Base-by-base conservation (phyloP, 2,888 invertebrate genomes). In the Vesta saturnalis region DNA sequence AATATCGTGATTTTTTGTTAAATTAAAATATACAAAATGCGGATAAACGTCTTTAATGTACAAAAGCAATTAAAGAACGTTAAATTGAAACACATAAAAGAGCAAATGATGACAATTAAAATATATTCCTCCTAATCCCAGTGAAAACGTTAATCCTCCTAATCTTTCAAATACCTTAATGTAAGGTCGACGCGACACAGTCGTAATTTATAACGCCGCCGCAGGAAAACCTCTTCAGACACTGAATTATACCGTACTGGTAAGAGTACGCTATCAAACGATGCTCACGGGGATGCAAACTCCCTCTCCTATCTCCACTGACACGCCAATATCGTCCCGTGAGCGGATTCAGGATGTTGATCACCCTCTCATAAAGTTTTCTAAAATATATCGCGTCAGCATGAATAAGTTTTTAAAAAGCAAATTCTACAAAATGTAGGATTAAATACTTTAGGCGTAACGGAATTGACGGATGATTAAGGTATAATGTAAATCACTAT, bases 161-260 rank as follows among this genome's bases (percentile, higher is more conserved):
- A 39, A 6, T 39, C 23, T 39, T 39, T 39, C 39, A n/a, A 39
- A 39, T n/a, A 39, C n/a, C 39, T 39, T n/a, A 39, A 39, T 39
- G 39, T 39, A 39, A 39, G 39, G 39, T 39, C 39, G 39, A n/a
- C 39, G 39, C 39, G 39, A 39, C 39, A n/a, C 39, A n/a, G n/a
- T 39, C 39, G 39, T 39, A 39, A 39, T n/a, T 39, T 39, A 39
- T 8, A 39, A 39, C 39, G 39, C 39, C 39, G 39, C 39, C 39
- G 39, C 39, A 39, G 39, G 39, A 39, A 39, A 39, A 39, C 39
- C 39, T 39, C 39, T 39, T n/a, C 12, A 39, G 12, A 12, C 39
- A n/a, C 39, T 39, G 8, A 39, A 39, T 39, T 39, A 39, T 39
- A 39, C n/a, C 39, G 39, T 39, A 39, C 39, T 39, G n/a, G 39